phyloP scores from a whole-genome alignment of 2,113 vertebrate genomes.

The Burhinus bistriatus region DNA sequence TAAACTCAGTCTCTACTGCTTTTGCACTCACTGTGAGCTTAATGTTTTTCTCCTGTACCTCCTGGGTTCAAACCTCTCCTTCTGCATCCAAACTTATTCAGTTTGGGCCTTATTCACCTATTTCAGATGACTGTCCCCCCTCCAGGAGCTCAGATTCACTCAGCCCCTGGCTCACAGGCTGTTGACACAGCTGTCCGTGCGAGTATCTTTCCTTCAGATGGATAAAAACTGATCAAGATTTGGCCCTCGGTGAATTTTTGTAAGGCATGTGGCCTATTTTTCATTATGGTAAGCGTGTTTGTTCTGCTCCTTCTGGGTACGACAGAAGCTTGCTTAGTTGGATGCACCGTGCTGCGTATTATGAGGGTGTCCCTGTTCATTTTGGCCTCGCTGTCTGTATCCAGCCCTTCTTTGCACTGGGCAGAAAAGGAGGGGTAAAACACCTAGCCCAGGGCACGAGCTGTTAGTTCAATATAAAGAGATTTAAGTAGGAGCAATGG shows the following conservation, averaged over 20 bases:
- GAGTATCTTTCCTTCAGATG: slow-evolving; percentile 30
- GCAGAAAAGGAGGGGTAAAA: not conserved
- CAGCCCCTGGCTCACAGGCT: slow-evolving; percentile 30
- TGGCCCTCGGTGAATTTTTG: slow-evolving; percentile 45
- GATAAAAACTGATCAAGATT: slow-evolving; percentile 57
- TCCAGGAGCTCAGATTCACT: slow-evolving; percentile 28
- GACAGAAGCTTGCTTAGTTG: not conserved
- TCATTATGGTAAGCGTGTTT: slow-evolving; percentile 38
- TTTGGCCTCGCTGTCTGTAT: not conserved
- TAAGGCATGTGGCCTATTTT: slow-evolving; percentile 43
- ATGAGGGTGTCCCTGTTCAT: not conserved
- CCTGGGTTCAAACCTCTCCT: not conserved
- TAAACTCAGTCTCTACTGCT: not conserved
- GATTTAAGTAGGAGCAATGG: slow-evolving; percentile 55
- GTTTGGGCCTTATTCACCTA: slow-evolving; percentile 2
- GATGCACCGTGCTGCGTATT: not conserved
- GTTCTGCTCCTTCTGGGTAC: slow-evolving; percentile 14
- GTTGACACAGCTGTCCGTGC: slow-evolving; percentile 46
- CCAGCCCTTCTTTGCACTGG: not conserved
- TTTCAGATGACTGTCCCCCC: not conserved
- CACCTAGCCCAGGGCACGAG: not conserved
- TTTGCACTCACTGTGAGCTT: not conserved
- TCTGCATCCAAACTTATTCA: not conserved
- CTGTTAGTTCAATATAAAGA: slow-evolving; percentile 50
- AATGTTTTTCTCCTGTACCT: not conserved